Conservation (phyloP, 2,888 invertebrate species). For the Cryptocheilus praepositus region DNA sequence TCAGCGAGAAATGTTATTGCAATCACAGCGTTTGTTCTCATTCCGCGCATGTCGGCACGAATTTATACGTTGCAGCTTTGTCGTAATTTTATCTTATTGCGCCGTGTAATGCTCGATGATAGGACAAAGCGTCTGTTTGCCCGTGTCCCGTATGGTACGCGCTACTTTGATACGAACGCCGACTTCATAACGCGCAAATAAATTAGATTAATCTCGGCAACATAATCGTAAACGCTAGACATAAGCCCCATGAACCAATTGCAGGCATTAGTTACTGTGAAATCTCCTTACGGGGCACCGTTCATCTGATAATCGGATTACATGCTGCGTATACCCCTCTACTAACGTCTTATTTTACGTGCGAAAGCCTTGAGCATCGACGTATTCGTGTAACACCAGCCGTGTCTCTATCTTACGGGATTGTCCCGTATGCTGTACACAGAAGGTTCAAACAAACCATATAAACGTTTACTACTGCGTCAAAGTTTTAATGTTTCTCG, state of each 20-base stretch:
- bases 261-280: constrained; percentile 25
- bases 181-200: constrained; percentile 12
- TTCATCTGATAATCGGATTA: constrained; percentile 38
- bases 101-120: too few species aligned
- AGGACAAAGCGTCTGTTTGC: constrained; percentile 5
- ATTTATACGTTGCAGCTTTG: too few species aligned
- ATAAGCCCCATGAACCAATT: constrained; percentile 36
- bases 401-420: too few species aligned
- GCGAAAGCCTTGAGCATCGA: constrained; percentile 20
- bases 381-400: not conserved
- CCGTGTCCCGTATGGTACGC: not conserved
- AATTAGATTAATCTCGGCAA: constrained; percentile 20
- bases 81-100: too few species aligned
- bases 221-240: constrained; percentile 29
- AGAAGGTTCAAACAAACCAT: too few species aligned
- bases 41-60: too few species aligned
- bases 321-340: constrained; percentile 10
- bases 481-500: too few species aligned
- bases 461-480: too few species aligned
- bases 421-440: too few species aligned
- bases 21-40: too few species aligned
- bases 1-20: too few species aligned
- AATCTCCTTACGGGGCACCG: constrained; percentile 28
- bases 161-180: constrained; percentile 6
- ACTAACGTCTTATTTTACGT: constrained; percentile 41